Evolutionary conservation across 1,140 invertebrate species (phyloP), one percentile per base, ranked within the genome.

Genomic region (Paraescarpia echinospica): DNA sequence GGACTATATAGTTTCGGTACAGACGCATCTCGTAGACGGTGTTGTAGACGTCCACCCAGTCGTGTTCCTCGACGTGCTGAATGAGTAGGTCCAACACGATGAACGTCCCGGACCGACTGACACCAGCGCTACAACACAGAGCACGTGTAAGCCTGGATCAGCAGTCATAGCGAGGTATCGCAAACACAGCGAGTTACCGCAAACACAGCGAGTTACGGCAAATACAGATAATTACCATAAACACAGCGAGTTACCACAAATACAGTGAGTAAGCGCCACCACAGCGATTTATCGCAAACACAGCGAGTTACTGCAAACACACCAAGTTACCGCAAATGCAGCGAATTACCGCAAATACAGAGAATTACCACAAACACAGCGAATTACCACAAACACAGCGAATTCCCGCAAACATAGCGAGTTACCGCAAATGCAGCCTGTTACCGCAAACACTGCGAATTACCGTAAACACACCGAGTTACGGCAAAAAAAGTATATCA

Each of bases 1-100:
- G 97, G n/a, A 99, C 99, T 99, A 99, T 99, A 97, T 98, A 99
- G 14, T 99, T 98, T 91, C 99, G 97, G 96, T 99, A 98, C 96
- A 98, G 98, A 89, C 99, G 97, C 98, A 99, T 99, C 94, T 98
- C 98, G 96, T 98, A 98, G 33, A 99, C 99, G 94, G 99, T 99
- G 93, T 98, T 98, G 96, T 99, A 99, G 93, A 99, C 98, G 96
- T 99, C 99, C 9, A 99, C 97, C 22, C 98, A 97, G 95, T 98
- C 97, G 95, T 96, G 95, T 33, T 95, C 95, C 51, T 96, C 95
- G 51, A 97, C 96, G 90, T 96, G 95, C 92, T 96, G 98, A 92
- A 99, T 96, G 94, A 99, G 98, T 93, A 98, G 97, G 96, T 99
- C 99, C 0, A 99, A 98, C 35, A 99, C 97, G 95, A 99, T 99